Evolutionary conservation across 2,888 invertebrate genomes (phyloP), one percentile per base, ranked within the genome.

Genomic region (Leuctra nigra): DNA sequence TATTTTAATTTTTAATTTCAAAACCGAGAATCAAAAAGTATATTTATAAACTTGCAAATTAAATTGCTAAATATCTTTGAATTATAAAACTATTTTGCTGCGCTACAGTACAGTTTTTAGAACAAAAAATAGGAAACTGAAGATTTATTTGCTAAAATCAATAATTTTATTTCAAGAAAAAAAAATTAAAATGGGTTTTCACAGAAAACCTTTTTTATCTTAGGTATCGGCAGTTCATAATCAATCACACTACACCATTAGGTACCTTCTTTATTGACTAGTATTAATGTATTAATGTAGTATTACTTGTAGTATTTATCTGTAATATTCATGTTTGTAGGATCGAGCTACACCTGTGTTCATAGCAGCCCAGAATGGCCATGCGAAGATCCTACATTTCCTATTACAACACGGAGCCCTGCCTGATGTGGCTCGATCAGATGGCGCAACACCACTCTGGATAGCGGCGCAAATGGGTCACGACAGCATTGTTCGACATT

Each of bases 401-500:
- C 77, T 96, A 55, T 68, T 93, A 61, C 74, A 78, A 4, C 81
- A 81, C 48, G 91, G 90, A 35, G 91, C 91, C 0, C 74, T 77
- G 56, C 78, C 83, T 41, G 89, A 92, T 70, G 75, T 79, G 0
- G 80, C 84, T 63, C 82, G 94, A 66, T 81, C 83, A 3, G 94
- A 94, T 76, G 84, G 87, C 60, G 90, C 91, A 68, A 88, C 91
- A 47, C 86, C 95, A 60, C 79, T 96, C 63, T 96, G 94, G 94
- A 95, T 96, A 67, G 88, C 93, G 36, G 84, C 92, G 62, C 96
- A 96, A 80, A 93, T 94, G 90, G 95, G 94, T 0, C 92, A 93
- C 75, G 83, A 86, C 69, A 83, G 82, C 68, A 86, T 87, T 47
- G 92, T 86, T 57, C 77, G 85, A 62, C 79, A 84, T 67, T 77